Conservation (phyloP, 2,888 invertebrate species). For the Lithophane socia region DNA sequence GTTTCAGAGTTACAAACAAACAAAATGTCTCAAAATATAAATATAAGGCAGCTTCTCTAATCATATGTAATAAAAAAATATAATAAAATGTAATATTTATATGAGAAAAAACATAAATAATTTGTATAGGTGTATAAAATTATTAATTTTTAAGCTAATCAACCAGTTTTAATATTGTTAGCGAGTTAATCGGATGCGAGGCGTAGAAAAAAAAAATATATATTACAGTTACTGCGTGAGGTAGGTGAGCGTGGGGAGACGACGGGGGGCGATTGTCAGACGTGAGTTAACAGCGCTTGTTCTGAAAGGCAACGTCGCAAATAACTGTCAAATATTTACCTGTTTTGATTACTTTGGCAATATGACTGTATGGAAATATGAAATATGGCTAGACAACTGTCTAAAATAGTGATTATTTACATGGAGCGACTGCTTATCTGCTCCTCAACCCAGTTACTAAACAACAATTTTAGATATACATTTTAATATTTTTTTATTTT, state of each 20-base stretch:
- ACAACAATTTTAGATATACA: neutral
- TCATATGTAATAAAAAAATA: slow-evolving; percentile 48
- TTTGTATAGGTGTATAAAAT: slow-evolving; percentile 64
- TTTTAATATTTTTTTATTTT: neutral
- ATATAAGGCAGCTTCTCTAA: slow-evolving; percentile 62
- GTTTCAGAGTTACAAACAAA: slow-evolving; percentile 7
- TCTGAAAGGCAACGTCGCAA: no score
- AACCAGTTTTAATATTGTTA: slow-evolving; percentile 38
- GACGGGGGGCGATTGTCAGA: no score
- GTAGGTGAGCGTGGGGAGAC: no score
- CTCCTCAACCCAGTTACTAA: neutral
- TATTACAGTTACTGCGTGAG: no score
- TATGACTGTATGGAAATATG: no score
- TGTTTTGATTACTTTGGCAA: no score
- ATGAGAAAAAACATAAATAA: slow-evolving; percentile 46
- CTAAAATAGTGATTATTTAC: no score
- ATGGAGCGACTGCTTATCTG: no score
- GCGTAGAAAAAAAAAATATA: neutral
- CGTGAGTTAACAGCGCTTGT: no score
- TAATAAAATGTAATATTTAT: slow-evolving; percentile 64
- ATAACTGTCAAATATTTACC: no score
- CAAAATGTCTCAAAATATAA: slow-evolving; percentile 44
- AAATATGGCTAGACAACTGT: no score
- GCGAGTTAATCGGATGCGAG: neutral
- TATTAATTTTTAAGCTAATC: slow-evolving; percentile 51